Evolutionary conservation across 2,113 vertebrate genomes (phyloP).

Genomic region (Pardalotus punctatus): DNA sequence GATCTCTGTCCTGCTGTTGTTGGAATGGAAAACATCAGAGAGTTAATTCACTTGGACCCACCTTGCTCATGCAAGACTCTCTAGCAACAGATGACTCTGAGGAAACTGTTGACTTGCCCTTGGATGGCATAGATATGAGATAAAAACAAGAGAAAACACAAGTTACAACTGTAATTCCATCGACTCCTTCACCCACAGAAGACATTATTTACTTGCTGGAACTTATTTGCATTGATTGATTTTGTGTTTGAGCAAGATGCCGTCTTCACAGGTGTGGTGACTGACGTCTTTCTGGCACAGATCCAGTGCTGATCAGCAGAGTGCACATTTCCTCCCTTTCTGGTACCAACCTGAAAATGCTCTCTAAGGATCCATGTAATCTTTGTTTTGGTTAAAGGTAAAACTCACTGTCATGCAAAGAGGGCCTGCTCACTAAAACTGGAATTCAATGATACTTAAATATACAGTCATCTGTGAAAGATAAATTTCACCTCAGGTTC

Average conservation of each 20-base stretch:
- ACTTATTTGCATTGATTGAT: not conserved
- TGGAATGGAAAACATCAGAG: not conserved
- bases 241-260: not conserved
- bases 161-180: not conserved
- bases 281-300: not conserved
- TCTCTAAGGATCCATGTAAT: not conserved
- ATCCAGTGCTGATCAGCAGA: not conserved
- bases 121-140: not conserved
- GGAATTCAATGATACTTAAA: not conserved
- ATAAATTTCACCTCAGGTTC: not conserved
- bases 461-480: not conserved
- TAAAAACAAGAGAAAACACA: not conserved
- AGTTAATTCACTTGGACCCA: not conserved
- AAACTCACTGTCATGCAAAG: not conserved
- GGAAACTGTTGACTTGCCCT: not conserved
- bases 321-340: not conserved
- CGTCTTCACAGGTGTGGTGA: not conserved
- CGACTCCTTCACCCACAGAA: not conserved
- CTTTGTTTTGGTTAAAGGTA: not conserved
- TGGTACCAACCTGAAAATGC: not conserved
- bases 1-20: not conserved
- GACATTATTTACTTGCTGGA: not conserved
- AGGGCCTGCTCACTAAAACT: not conserved
- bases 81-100: not conserved
- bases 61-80: not conserved